Evolutionary conservation across 1,140 invertebrate species (phyloP), one percentile per base, ranked within the genome.

Genomic region (Cotesia typhae): DNA sequence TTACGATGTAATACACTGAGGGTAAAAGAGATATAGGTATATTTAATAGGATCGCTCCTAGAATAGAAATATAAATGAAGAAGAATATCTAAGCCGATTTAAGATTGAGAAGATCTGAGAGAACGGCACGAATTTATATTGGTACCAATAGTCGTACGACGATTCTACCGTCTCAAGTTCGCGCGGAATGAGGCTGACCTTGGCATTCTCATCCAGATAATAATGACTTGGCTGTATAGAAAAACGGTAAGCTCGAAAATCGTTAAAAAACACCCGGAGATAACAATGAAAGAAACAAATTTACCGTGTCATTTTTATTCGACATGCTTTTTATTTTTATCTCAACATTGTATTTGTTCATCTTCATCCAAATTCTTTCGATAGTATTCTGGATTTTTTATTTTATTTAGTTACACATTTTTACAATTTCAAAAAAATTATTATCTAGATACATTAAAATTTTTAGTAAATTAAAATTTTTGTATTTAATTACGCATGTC

Each of bases 121-220:
- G 28, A 17, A 55, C 12, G 12, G 53, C 12, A 55, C 53, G 53
- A 47, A 47, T 28, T 28, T 28, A 2, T 52, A 52, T n/a, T n/a
- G 57, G 65, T 67, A 67, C 28, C 55, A 53, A 36, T 67, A 61
- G 65, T 67, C 59, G 14, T 28, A 41, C 35, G 12, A 17, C 38
- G 51, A 17, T 66, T 12, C 17, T 60, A 38, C 57, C 41, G 65
- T 38, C 55, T 59, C 65, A 61, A 55, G 37, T 60, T 67, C 17
- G 65, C 55, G 52, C 68, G 82, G 82, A 84, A 84, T 83, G 82
- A 84, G 78, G 81, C 80, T 82, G 82, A 80, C 83, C 83, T 83
- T 83, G 81, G 82, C 80, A 83, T 84, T 83, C 82, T 79, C 80
- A 64, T 71, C 70, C 70, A 73, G 73, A 77, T 77, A 77, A 77